A percentile compares a stretch with the other conserved stretches of the same genome.
phyloP scores from a whole-genome alignment of 2,797 vertebrate genomes.

The Danionella dracula region DNA sequence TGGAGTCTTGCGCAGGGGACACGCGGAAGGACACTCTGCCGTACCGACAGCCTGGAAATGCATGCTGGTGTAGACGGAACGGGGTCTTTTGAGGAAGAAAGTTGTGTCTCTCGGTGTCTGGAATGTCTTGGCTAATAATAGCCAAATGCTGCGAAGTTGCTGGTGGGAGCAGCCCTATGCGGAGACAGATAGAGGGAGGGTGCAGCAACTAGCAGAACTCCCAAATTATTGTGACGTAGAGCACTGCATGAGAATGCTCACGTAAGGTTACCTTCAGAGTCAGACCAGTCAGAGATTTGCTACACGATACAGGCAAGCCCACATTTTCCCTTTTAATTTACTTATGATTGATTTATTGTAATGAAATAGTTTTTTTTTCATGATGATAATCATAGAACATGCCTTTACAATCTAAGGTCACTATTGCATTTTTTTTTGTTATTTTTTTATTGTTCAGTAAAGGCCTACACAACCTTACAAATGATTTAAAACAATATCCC shows the following conservation, averaged over 20 bases:
- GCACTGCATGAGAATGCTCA: slow-evolving; percentile 11
- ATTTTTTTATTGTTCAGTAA: no score
- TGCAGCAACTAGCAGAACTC: slow-evolving; percentile 49
- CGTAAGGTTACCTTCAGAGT: not conserved
- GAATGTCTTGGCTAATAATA: not conserved
- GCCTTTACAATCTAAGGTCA: no score
- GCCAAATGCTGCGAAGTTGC: slow-evolving; percentile 9
- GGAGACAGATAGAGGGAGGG: slow-evolving; percentile 46
- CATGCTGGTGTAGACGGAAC: not conserved
- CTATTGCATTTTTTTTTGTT: no score
- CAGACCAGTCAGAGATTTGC: no score
- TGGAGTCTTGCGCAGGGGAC: slow-evolving; percentile 35
- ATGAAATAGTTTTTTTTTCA: no score
- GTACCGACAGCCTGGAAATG: not conserved
- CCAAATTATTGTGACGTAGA: slow-evolving; percentile 23
- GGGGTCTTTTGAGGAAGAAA: not conserved
- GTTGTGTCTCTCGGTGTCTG: not conserved
- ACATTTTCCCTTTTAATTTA: no score
- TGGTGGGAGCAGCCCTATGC: slow-evolving; percentile 69
- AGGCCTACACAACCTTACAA: no score
- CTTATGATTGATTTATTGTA: no score
- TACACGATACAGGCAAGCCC: no score
- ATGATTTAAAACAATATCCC: no score
- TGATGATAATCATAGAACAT: no score
- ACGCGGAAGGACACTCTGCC: slow-evolving; percentile 21